phyloP scores from a whole-genome alignment of 2,888 invertebrate species.

The Bellardia bayeri region DNA sequence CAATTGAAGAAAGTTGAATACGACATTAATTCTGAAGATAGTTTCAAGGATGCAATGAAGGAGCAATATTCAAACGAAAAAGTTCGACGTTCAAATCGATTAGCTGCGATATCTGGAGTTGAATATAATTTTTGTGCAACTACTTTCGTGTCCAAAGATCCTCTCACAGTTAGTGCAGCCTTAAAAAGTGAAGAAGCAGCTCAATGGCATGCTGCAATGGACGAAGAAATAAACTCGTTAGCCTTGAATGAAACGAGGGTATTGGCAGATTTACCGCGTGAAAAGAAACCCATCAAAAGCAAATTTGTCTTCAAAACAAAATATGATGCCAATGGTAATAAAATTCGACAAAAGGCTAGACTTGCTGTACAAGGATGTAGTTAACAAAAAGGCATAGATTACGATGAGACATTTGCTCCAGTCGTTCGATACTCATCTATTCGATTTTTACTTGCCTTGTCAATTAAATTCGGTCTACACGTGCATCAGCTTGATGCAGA shows the following conservation, averaged over 20 bases:
- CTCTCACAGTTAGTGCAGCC: conserved; percentile 39
- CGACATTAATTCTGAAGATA: conserved; percentile 12
- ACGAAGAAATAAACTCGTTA: conserved; percentile 32
- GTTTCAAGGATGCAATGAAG: conserved; percentile 21
- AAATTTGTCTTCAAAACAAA: conserved; percentile 57
- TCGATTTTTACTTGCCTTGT: conserved; percentile 26
- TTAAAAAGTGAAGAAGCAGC: conserved; percentile 14
- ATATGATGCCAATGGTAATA: conserved; percentile 19
- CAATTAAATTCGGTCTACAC: conserved; percentile 10
- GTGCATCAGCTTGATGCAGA: conserved; percentile 68
- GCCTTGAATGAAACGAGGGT: conserved; percentile 28
- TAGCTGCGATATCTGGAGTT: conserved; percentile 14
- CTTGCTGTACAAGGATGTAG: conserved; percentile 48
- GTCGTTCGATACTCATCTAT: conserved; percentile 27
- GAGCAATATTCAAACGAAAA: not conserved
- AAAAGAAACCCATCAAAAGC: conserved; percentile 44
- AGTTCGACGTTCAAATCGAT: conserved; percentile 38
- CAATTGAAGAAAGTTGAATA: not conserved
- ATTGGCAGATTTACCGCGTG: not conserved
- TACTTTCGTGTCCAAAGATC: conserved; percentile 46
- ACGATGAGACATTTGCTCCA: too few species aligned
- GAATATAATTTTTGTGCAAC: conserved; percentile 42
- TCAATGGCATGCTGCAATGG: conserved; percentile 45
- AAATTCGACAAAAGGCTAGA: conserved; percentile 35
- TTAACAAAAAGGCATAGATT: not conserved